These are phyloP conservation scores for Pseudolaguvia tuberculata DNA, from an alignment of 2,113 vertebrate genomes.

Conservation along the genomic window DNA sequence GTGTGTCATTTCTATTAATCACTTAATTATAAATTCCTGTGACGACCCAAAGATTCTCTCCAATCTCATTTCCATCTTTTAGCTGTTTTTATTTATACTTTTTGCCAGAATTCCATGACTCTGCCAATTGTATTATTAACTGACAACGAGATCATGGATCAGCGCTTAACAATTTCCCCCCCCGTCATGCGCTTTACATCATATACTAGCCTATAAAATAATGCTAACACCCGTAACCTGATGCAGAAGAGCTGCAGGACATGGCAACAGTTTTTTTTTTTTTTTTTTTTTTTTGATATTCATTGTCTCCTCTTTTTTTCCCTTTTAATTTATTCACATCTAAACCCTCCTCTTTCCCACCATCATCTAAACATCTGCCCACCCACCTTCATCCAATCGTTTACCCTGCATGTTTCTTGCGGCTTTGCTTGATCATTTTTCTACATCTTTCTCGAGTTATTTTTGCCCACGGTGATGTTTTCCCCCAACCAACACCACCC, in stretches of 20 bases:
- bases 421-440: background rate
- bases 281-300: background rate
- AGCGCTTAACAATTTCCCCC: background rate
- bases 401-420: constrained; percentile 17
- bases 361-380: background rate
- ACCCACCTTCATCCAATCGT: background rate
- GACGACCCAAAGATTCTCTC: background rate
- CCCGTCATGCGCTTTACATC: background rate
- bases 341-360: background rate
- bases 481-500: background rate
- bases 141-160: background rate
- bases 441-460: background rate
- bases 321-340: constrained; percentile 18
- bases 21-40: background rate
- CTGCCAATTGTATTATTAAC: background rate
- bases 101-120: background rate
- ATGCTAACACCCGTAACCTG: constrained; percentile 13
- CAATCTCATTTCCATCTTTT: no score
- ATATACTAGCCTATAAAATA: background rate
- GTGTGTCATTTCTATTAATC: no score
- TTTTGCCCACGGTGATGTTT: background rate
- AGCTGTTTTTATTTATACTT: no score
- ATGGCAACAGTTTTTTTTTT: constrained; percentile 18
- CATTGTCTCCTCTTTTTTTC: background rate
- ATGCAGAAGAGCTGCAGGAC: constrained; percentile 4